A percentile compares a stretch with the other conserved stretches of the same genome.
Evolutionary conservation across 2,888 invertebrate genomes (phyloP).

Genomic region (Gnatocerus cornutus): DNA sequence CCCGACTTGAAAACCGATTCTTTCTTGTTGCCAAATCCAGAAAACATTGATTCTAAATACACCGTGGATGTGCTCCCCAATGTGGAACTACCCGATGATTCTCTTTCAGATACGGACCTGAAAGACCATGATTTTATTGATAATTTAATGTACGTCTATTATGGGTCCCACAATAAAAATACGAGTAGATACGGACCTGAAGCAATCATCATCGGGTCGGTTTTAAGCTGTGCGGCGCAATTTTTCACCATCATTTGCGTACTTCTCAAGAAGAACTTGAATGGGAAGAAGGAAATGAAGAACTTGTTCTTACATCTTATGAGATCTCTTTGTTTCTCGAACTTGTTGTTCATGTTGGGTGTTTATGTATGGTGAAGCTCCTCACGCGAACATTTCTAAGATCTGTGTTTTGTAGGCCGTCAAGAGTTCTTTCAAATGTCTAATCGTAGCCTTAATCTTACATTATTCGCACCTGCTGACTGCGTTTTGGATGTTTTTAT

Average conservation of each 20-base stretch:
- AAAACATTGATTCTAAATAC: slow-evolving; percentile 65
- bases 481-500: slow-evolving; percentile 80
- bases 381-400: not conserved
- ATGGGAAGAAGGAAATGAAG: slow-evolving; percentile 69
- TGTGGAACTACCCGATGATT: slow-evolving; percentile 76
- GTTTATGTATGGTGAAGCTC: slow-evolving; percentile 74
- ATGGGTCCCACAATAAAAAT: slow-evolving; percentile 73
- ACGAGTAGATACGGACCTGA: slow-evolving; percentile 74
- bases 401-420: slow-evolving; percentile 74
- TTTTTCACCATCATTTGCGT: slow-evolving; percentile 71
- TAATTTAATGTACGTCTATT: slow-evolving; percentile 82
- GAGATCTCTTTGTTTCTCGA: slow-evolving; percentile 76
- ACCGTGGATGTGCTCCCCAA: slow-evolving; percentile 72
- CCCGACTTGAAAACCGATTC: slow-evolving; percentile 63
- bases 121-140: slow-evolving; percentile 82
- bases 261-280: slow-evolving; percentile 66
- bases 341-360: slow-evolving; percentile 78
- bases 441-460: slow-evolving; percentile 78
- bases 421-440: slow-evolving; percentile 77
- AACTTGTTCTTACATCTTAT: slow-evolving; percentile 78
- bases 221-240: slow-evolving; percentile 72
- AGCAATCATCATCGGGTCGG: slow-evolving; percentile 70
- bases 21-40: slow-evolving; percentile 68
- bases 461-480: slow-evolving; percentile 82
- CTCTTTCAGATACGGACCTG: slow-evolving; percentile 78